Percentiles rank a stretch among this genome's conserved stretches.
phyloP scores from a whole-genome alignment of 2,888 invertebrate species.

The Myopa tessellatipennis region DNA sequence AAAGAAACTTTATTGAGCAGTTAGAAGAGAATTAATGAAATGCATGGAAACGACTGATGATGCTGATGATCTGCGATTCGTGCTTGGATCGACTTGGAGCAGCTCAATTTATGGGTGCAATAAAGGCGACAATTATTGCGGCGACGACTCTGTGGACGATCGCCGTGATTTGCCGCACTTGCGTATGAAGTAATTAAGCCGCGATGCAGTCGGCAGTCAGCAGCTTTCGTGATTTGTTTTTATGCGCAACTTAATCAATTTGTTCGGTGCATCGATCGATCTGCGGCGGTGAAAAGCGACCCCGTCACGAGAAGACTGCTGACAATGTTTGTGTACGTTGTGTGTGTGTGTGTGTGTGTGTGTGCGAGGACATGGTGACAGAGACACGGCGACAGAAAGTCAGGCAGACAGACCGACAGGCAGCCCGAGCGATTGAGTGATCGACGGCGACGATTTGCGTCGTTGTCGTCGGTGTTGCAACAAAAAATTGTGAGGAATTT shows the following conservation, averaged over 20 bases:
- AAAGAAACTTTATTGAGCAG: constrained; percentile 62
- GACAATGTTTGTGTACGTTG: too few species aligned
- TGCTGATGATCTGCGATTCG: neutral
- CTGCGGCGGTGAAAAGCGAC: constrained; percentile 11
- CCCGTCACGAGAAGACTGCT: neutral
- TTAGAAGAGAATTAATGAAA: constrained; percentile 59
- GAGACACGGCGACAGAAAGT: too few species aligned
- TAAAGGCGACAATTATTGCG: constrained; percentile 59
- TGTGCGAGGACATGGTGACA: too few species aligned
- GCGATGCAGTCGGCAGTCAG: neutral
- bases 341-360: too few species aligned
- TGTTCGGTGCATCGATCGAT: constrained; percentile 31
- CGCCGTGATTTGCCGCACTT: constrained; percentile 8
- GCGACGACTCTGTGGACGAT: constrained; percentile 6
- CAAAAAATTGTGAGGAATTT: constrained; percentile 1
- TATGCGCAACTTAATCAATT: constrained; percentile 35
- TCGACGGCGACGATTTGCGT: neutral
- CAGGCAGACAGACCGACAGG: neutral
- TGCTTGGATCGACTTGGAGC: neutral
- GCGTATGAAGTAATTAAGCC: constrained; percentile 33
- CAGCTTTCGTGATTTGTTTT: constrained; percentile 17
- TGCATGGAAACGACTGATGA: constrained; percentile 34
- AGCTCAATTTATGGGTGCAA: constrained; percentile 61
- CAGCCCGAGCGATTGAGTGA: neutral
- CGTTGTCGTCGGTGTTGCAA: neutral